Percentiles rank a stretch among this genome's conserved stretches.
phyloP scores from a whole-genome alignment of 1,140 invertebrate species.

The Medauroidea extradentata region DNA sequence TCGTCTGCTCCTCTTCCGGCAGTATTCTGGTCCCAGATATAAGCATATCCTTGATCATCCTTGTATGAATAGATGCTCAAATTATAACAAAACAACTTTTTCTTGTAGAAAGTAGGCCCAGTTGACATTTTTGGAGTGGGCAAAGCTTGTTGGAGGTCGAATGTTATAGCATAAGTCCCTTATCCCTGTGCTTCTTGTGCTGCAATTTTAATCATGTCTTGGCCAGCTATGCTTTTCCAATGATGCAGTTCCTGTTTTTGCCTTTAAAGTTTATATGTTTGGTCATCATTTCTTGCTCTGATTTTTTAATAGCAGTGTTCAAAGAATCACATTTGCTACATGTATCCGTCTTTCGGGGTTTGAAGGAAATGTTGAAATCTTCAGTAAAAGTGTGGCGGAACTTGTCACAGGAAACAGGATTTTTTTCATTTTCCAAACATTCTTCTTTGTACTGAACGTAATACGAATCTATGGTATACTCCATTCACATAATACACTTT shows the following conservation, averaged over 20 bases:
- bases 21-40: constrained; percentile 14
- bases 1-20: constrained; percentile 17
- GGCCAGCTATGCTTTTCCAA: not conserved
- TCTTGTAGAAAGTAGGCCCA: constrained; percentile 17
- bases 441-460: constrained; percentile 1
- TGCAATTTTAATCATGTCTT: not conserved
- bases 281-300: not conserved
- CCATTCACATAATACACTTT: constrained; percentile 11
- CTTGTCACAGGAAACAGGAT: not conserved
- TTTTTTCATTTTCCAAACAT: not conserved
- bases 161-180: constrained; percentile 3
- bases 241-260: constrained; percentile 3
- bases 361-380: not conserved
- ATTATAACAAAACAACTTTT: constrained; percentile 2
- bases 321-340: constrained; percentile 4
- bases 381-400: constrained; percentile 1
- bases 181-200: not conserved
- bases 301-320: not conserved
- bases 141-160: constrained; percentile 10
- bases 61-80: constrained; percentile 11
- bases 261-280: not conserved
- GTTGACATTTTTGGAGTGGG: constrained; percentile 6
- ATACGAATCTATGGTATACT: constrained; percentile 3
- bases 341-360: constrained; percentile 6
- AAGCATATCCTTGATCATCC: constrained; percentile 14